These are phyloP conservation scores for Calyptommatus sinebrachiatus DNA, from an alignment of 2,113 vertebrate genomes.

Conservation along the genomic window DNA sequence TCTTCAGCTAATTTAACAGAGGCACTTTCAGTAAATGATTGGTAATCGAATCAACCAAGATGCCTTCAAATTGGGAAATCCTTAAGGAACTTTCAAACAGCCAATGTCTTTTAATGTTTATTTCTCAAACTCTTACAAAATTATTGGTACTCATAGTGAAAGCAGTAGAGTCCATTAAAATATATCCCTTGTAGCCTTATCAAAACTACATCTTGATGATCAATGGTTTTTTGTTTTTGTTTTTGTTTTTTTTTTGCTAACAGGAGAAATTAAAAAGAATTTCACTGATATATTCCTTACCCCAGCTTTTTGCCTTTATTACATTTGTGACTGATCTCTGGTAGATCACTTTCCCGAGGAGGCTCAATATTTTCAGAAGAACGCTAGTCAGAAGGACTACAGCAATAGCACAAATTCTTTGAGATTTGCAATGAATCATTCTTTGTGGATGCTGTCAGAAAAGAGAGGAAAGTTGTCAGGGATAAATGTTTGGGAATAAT, in stretches of 20 bases:
- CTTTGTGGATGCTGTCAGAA: too few species aligned
- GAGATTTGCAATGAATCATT: background rate
- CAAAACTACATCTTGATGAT: background rate
- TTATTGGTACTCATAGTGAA: background rate
- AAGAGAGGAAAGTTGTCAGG: too few species aligned
- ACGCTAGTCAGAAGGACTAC: background rate
- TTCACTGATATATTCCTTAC: background rate
- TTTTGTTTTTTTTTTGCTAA: background rate
- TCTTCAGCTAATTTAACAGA: background rate
- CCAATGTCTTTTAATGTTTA: background rate
- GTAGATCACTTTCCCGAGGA: too few species aligned
- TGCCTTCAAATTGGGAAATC: background rate
- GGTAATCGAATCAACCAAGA: background rate
- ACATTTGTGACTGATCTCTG: background rate
- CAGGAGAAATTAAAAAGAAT: background rate
- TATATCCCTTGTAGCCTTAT: background rate
- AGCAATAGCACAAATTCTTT: background rate
- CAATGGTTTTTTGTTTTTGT: too few species aligned
- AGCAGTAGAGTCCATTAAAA: background rate
- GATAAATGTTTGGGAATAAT: too few species aligned
- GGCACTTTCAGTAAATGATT: background rate
- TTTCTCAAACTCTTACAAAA: background rate
- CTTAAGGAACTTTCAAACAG: background rate
- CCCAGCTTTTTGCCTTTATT: background rate
- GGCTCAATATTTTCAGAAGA: background rate